These are phyloP conservation scores for Dorcus hopei DNA, from an alignment of 2,888 invertebrate genomes.

Conservation along the genomic window DNA sequence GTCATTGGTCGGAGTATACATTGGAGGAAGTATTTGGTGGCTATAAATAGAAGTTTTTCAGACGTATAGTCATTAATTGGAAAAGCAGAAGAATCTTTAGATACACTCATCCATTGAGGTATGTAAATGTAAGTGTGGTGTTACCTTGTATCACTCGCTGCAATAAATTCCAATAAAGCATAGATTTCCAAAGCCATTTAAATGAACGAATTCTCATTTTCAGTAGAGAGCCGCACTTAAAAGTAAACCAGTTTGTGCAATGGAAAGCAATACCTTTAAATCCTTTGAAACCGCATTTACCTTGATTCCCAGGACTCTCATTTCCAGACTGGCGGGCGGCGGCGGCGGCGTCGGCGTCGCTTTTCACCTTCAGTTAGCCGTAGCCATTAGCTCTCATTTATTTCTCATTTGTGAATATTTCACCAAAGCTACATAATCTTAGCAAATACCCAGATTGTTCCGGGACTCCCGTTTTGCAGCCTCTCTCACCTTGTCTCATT, in stretches of 20 bases:
- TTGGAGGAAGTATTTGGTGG: too few species aligned
- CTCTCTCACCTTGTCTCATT: slow-evolving; percentile 30
- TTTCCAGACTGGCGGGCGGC: slow-evolving; percentile 28
- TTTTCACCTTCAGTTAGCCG: slow-evolving; percentile 16
- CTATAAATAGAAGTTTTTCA: too few species aligned
- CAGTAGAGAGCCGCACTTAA: neutral
- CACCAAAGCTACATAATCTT: slow-evolving; percentile 33
- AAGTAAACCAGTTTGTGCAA: slow-evolving; percentile 1
- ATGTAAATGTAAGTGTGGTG: too few species aligned
- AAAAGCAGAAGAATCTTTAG: too few species aligned
- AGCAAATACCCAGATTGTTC: slow-evolving; percentile 31
- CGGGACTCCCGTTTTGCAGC: slow-evolving; percentile 21
- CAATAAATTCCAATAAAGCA: too few species aligned
- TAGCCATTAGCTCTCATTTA: slow-evolving; percentile 37
- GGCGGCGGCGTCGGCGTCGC: slow-evolving; percentile 1
- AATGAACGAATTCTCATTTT: too few species aligned
- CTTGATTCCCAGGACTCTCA: slow-evolving; percentile 31
- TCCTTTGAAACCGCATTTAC: slow-evolving; percentile 27
- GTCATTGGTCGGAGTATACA: too few species aligned
- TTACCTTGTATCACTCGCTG: too few species aligned
- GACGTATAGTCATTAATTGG: too few species aligned
- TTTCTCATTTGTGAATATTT: slow-evolving; percentile 37
- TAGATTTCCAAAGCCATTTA: too few species aligned
- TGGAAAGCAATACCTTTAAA: slow-evolving; percentile 17
- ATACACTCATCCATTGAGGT: too few species aligned